Evolutionary conservation across 1,140 invertebrate genomes (phyloP), one percentile per base, ranked within the genome.

Genomic region (Palaemon carinicauda): DNA sequence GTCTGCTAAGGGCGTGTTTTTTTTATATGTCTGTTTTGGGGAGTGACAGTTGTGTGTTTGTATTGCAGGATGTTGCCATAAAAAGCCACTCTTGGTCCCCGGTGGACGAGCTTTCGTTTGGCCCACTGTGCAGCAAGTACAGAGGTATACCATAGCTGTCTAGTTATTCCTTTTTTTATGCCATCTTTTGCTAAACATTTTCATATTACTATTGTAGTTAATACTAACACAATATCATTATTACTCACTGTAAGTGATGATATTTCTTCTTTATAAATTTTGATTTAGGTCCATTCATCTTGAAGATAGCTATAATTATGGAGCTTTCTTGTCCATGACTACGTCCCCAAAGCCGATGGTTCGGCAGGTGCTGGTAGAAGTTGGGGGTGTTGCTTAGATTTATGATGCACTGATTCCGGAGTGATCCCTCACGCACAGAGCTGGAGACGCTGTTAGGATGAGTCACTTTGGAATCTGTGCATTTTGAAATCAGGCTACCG

Each of bases 61-160:
- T 87, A 50, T 89, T 91, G 52, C 91, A 97, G 96, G 96, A 95
- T 97, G 96, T 91, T 98, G 96, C 91, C 96, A 98, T 92, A 94
- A 95, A 89, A 97, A 97, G 92, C 97, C 97, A 54, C 92, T 97
- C 27, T 91, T 99, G 82, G 96, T 99, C 56, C 97, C 98, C 81
- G 98, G 98, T 89, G 98, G 98, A 21, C 93, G 98, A 87, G 97
- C 97, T 29, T 99, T 99, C 93, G 98, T 99, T 3, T 99, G 97
- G 97, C 98, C 98, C 15, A 92, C 95, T 14, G 94, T 99, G 82
- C 98, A 99, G 91, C 95, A 95, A 93, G 96, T 99, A 88, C 98
- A 99, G 92, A 96, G 96, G 96, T 97, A 94, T 92, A 90, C 89
- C 27, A 53, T 33, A 54, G 27, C 21, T 10, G 29, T 29, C 27